Conservation (phyloP, 2,888 invertebrate species). For the Lathronympha strigana region DNA sequence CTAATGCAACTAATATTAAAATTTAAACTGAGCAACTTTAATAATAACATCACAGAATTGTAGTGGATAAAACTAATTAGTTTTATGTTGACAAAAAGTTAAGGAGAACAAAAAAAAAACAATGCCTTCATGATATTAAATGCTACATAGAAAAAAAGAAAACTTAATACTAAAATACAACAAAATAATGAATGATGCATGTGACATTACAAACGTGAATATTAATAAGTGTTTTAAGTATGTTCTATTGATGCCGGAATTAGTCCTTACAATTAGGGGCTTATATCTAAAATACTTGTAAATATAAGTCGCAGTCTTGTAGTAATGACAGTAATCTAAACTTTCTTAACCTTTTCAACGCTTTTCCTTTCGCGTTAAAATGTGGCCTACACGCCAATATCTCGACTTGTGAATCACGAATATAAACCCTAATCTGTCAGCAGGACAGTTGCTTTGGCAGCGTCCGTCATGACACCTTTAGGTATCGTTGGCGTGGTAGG, state of each 20-base stretch:
- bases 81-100: slow-evolving; percentile 15
- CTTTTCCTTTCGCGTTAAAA: too few species aligned
- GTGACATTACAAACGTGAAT: slow-evolving; percentile 41
- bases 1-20: slow-evolving; percentile 59
- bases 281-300: slow-evolving; percentile 57
- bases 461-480: too few species aligned
- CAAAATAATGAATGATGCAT: slow-evolving; percentile 64
- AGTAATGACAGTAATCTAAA: slow-evolving; percentile 32
- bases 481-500: too few species aligned
- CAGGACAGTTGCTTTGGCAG: too few species aligned
- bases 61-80: slow-evolving; percentile 31
- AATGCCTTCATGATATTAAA: slow-evolving; percentile 45
- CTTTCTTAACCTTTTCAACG: slow-evolving; percentile 26
- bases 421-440: too few species aligned
- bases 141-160: slow-evolving; percentile 51
- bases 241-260: slow-evolving; percentile 44
- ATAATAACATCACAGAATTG: slow-evolving; percentile 45
- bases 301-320: slow-evolving; percentile 57
- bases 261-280: slow-evolving; percentile 42
- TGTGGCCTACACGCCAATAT: too few species aligned
- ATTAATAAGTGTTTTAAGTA: slow-evolving; percentile 6
- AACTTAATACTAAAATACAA: slow-evolving; percentile 62
- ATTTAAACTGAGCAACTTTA: slow-evolving; percentile 76
- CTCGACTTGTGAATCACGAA: too few species aligned
- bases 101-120: slow-evolving; percentile 20